Evolutionary conservation across 2,113 vertebrate species (phyloP), one percentile per base, ranked within the genome.

Genomic region (Sphaerodactylus townsendi): DNA sequence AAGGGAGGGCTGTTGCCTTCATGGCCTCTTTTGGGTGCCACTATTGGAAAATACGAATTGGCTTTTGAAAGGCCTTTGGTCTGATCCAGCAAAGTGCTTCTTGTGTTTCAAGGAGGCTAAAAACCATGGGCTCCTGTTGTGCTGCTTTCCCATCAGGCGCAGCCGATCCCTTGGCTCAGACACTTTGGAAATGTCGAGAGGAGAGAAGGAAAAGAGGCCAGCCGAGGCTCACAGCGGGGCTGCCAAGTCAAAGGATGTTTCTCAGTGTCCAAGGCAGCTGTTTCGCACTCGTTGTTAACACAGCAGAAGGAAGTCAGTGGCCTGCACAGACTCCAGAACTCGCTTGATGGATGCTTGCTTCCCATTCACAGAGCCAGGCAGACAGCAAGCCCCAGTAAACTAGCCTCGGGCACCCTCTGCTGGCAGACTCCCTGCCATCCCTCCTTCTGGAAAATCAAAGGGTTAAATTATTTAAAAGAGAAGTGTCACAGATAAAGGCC

Each of bases 321-420:
- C 21, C 59, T 62, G 5, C 25, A 17, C 75, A 0, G 59, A 19
- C 28, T 44, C 7, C 77, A 21, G 46, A 5, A 35, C 0, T 5
- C 65, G 0, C 10, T 3, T 1, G 72, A n/a, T 59, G 1, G 76
- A 25, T 14, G 25, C 3, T 25, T 62, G 62, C 13, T 71, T 6
- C 2, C 3, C 74, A 30, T 17, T 2, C 0, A 2, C 35, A 10
- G 66, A 1, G 35, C 1, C 21, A 0, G 23, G 2, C 17, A 0
- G 14, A 35, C 2, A 11, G 65, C 0, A 35, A 74, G 1, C 2
- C 25, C 1, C 5, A 0, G 30, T 86, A 9, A 5, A 37, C 3
- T 10, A 87, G 90, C 74, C 93, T 94, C 83, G 90, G 90, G 94
- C 92, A 78, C 94, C 93, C 94, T 93, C 94, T 95, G 90, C 89